Base-by-base conservation (phyloP, 1,140 invertebrate genomes). In the Metopolophium dirhodum region DNA sequence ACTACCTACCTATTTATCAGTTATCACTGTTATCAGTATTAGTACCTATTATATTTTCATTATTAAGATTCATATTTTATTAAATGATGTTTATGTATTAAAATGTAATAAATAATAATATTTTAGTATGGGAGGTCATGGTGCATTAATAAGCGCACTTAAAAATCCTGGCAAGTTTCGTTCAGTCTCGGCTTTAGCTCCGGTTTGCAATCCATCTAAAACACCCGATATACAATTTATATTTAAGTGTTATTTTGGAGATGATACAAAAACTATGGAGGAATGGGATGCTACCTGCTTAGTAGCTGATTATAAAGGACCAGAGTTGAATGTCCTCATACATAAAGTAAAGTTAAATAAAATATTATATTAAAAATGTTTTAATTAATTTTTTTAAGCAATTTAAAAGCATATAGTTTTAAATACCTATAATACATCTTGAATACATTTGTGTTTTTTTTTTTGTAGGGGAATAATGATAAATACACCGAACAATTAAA, bases 161-260 rank as follows among this genome's bases (percentile, higher is more conserved):
- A 98, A 98, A 95, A 99, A 99, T 95, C 99, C 99, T 37, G 97
- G 97, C 14, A 95, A 97, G 93, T 99, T 98, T 95, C 96, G 97
- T 94, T 97, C 97, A 83, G 98, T 99, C 0, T 99, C 98, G 93
- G 98, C 98, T n/a, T 99, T 99, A 96, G 97, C 99, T 49, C 99
- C 99, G 0, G 99, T 99, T 94, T 97, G 97, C 90, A 99, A 99
- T 96, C 99, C 99, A 0, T 96, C 96, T 26, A 95, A 97, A 83
- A 97, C 97, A 94, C 96, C 96, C 7, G 37, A 23, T n/a, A 77
- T 93, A 87, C 49, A 49, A 45, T 49, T 98, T 95, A 98, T 98
- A 26, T 98, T 99, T 94, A 93, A 86, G 20, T 98, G 97, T 14
- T 99, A 99, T 95, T 96, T 99, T 41, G 99, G 99, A 90, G 94